phyloP scores from a whole-genome alignment of 2,888 invertebrate species.

The Phortica magna region DNA sequence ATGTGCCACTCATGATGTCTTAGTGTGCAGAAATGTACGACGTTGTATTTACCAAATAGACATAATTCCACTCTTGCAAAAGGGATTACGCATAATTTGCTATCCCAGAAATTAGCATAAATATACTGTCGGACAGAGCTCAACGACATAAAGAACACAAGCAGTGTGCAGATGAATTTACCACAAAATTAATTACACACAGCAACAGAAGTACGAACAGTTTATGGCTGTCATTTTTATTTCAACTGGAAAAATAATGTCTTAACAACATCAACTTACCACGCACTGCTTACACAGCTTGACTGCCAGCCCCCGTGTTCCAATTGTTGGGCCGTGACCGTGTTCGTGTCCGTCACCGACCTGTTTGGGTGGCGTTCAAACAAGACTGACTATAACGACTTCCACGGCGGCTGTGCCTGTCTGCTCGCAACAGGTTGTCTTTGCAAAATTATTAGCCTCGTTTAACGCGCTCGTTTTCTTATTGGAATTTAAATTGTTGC shows the following conservation, averaged over 20 bases:
- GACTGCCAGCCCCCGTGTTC: neutral
- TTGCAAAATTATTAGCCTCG: neutral
- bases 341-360: neutral
- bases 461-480: neutral
- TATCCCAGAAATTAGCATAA: slow-evolving; percentile 9
- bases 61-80: neutral
- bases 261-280: slow-evolving; percentile 8
- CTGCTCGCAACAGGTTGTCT: slow-evolving; percentile 29
- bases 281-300: neutral
- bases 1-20: too few species aligned
- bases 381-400: neutral
- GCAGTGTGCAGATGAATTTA: slow-evolving; percentile 12
- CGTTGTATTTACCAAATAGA: too few species aligned
- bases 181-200: slow-evolving; percentile 14
- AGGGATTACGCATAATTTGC: neutral
- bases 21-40: too few species aligned
- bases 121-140: neutral
- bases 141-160: neutral
- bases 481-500: slow-evolving; percentile 18
- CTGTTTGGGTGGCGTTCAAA: too few species aligned
- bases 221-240: neutral
- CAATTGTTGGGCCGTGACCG: neutral
- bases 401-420: neutral
- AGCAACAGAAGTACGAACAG: neutral
- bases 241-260: neutral